Evolutionary conservation across 2,888 invertebrate genomes (phyloP), one percentile per base, ranked within the genome.

Genomic region (Nephrotoma guestfalica): DNA sequence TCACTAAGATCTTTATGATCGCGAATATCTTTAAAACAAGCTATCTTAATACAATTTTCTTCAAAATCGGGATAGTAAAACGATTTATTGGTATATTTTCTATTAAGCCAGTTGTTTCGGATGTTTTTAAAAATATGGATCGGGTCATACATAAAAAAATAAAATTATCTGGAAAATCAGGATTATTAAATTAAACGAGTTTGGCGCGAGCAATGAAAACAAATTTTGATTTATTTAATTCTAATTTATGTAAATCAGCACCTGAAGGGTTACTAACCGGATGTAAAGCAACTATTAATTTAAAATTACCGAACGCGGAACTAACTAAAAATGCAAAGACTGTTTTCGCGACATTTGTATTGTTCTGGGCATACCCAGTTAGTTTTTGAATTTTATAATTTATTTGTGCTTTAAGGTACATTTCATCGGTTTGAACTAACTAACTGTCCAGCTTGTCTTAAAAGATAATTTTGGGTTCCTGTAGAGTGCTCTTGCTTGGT

Each of bases 51-150:
- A 13, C 6, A 13, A 4, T 13, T 11, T 4, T 13, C 41, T 6
- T 51, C 86, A 71, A 86, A 86, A 86, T 57, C 51, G 6, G 86
- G 86, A 57, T 57, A 86, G 18, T 86, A 86, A 41, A 86, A 86
- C 11, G 57, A 41, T 57, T 57, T 86, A n/a, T 57, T 41, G 4
- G 4, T 6, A 57, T 86, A 57, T n/a, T 15, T 51, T 57, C 57
- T 57, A 41, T 71, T 86, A 11, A 41, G 0, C 42, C 86, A 86
- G 41, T 86, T 86, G 41, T 86, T 86, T 9, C 86, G 47, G 41
- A 86, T 86, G 18, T 86, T 86, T 57, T 71, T 57, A 6, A 86
- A 57, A 86, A 57, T 43, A 57, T 86, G 57, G 30, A 30, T 3
- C 30, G 30, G 30, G 30, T 30, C 30, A n/a, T 45, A 86, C 13